These are phyloP conservation scores for Theropithecus gelada DNA, from an alignment of 2,113 vertebrate species.

Conservation along the genomic window DNA sequence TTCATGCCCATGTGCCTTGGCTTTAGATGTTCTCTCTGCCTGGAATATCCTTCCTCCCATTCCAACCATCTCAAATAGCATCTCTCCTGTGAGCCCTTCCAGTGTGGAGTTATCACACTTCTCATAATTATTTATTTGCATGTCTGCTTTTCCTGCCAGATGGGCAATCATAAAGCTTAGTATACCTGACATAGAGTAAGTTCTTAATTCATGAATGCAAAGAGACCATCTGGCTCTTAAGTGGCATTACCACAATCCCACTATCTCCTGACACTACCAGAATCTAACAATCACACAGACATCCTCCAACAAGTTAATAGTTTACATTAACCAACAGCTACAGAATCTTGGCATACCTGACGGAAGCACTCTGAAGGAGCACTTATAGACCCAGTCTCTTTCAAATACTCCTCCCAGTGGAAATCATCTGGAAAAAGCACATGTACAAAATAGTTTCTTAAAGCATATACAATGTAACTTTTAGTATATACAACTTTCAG, in stretches of 20 bases:
- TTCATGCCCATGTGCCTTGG: background rate
- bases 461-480: constrained; percentile 17
- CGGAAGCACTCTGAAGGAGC: constrained; percentile 93
- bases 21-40: constrained; percentile 29
- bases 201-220: constrained; percentile 49
- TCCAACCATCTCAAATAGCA: constrained; percentile 6
- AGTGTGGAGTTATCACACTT: constrained; percentile 19
- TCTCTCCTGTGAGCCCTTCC: background rate
- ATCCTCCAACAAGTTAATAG: constrained; percentile 4
- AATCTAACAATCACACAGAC: constrained; percentile 26
- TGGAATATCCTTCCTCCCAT: constrained; percentile 5
- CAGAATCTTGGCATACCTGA: constrained; percentile 88
- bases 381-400: constrained; percentile 91
- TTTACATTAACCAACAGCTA: constrained; percentile 31
- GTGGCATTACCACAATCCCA: constrained; percentile 13
- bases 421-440: constrained; percentile 87
- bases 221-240: constrained; percentile 35
- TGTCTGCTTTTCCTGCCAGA: constrained; percentile 41
- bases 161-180: background rate
- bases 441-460: constrained; percentile 17
- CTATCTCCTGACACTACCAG: constrained; percentile 1
- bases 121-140: constrained; percentile 48
- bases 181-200: constrained; percentile 32
- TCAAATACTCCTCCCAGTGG: constrained; percentile 95
- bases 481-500: background rate